Conservation (phyloP, 2,888 invertebrate genomes). For the Trachelus stipa region DNA sequence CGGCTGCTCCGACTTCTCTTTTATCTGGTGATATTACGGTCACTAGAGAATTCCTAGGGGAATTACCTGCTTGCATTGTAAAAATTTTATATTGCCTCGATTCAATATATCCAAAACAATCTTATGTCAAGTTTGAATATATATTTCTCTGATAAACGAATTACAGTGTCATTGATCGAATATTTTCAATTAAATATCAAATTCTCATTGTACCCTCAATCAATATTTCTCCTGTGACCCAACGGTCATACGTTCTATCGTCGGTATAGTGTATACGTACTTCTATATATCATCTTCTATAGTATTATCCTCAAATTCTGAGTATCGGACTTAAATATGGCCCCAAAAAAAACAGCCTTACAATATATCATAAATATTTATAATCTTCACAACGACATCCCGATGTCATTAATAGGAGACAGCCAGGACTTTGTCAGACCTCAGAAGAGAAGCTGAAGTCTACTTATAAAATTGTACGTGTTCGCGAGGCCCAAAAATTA, state of each 20-base stretch:
- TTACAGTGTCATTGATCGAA: neutral
- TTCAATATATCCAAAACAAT: neutral
- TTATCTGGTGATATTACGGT: neutral
- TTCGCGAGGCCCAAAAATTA: neutral
- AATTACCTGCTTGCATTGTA: neutral
- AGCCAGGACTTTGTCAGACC: neutral
- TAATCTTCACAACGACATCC: neutral
- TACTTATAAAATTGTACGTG: neutral
- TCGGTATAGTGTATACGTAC: neutral
- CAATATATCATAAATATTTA: neutral
- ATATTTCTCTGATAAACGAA: neutral
- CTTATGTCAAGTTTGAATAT: neutral
- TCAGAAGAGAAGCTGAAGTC: neutral
- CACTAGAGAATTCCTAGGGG: neutral
- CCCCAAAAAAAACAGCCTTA: neutral
- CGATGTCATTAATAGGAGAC: neutral
- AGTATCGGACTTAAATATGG: neutral
- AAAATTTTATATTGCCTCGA: neutral
- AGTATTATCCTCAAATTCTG: neutral
- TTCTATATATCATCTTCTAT: neutral
- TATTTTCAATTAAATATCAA: neutral
- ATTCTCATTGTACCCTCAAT: neutral
- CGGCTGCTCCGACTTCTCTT: neutral
- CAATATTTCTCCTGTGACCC: neutral
- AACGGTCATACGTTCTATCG: neutral